Percentiles rank a stretch among this genome's conserved stretches.
phyloP scores from a whole-genome alignment of 2,888 invertebrate species.

The Palloptera scutellata region DNA sequence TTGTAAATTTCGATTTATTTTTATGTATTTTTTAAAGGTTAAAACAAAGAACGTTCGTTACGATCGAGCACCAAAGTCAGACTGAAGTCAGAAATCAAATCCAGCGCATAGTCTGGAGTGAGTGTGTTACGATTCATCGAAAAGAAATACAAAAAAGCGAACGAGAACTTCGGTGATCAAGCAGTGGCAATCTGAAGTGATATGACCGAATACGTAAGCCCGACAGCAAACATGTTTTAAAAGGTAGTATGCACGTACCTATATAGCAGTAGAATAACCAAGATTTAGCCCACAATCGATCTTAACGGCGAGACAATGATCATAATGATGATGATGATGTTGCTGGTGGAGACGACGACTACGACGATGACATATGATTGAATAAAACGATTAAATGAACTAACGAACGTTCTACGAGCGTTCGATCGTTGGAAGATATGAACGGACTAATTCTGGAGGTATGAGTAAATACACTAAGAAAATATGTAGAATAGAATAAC shows the following conservation, averaged over 20 bases:
- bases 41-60: slow-evolving; percentile 53
- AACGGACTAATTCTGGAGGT: too few species aligned
- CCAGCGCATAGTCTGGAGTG: background rate
- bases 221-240: slow-evolving; percentile 41
- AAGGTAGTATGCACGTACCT: slow-evolving; percentile 37
- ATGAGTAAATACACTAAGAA: too few species aligned
- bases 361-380: too few species aligned
- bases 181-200: slow-evolving; percentile 42
- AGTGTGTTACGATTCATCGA: slow-evolving; percentile 7
- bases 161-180: slow-evolving; percentile 7
- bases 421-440: too few species aligned
- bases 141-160: background rate
- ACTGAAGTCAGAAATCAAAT: slow-evolving; percentile 49
- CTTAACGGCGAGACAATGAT: slow-evolving; percentile 8
- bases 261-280: slow-evolving; percentile 12
- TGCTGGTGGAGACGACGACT: too few species aligned
- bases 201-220: slow-evolving; percentile 54
- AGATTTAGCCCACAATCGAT: slow-evolving; percentile 41
- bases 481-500: slow-evolving; percentile 25
- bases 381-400: too few species aligned
- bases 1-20: slow-evolving; percentile 4
- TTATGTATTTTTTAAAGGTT: slow-evolving; percentile 4
- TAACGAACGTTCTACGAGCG: too few species aligned
- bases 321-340: background rate
- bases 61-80: slow-evolving; percentile 65